Base-by-base conservation (phyloP, 1,140 invertebrate species). In the Matsumurasca onukii region DNA sequence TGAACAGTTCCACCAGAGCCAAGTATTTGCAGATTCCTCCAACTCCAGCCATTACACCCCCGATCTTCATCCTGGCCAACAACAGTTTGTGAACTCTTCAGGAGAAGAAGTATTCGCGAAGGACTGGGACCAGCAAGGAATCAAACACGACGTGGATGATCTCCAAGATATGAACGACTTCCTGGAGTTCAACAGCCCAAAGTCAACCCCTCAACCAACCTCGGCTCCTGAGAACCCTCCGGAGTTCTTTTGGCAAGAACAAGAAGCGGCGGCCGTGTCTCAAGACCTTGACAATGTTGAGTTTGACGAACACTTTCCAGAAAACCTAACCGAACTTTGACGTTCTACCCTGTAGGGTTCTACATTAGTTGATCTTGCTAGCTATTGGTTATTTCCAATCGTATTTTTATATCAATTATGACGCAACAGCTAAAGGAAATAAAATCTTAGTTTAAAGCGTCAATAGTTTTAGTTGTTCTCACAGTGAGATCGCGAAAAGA, bases 101-200 rank as follows among this genome's bases (percentile, higher is more conserved):
- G 5, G 5, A 39, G 34, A 39, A 17, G 49, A 52, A 52, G 49
- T 52, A 12, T 52, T 15, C 22, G 5, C 22, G 3, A 52, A 52
- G 49, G 20, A 5, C 49, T 52, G 49, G 49, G 49, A 12, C 3
- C 5, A 13, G 12, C 49, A 52, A 52, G 5, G 3, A 5, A 3
- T 22, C 9, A 52, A 52, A 22, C 3, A 12, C 22, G 49, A 52
- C 13, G 3, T 22, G 13, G 49, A 5, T 3, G 49, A 52, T 52
- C 49, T 52, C 22, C 49, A 52, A 24, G 49, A 52, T 24, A 52
- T 52, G 49, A 52, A 22, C 22, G 49, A 52, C 20, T 52, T 52
- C 49, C 20, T 52, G 49, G 49, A 5, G 5, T 52, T 52, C 49
- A 52, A 52, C 49, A 52, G 20, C 49, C 5, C 49, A 5, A 12